These are phyloP conservation scores for Pseudococcus longispinus DNA, from an alignment of 2,888 invertebrate species.

Conservation along the genomic window DNA sequence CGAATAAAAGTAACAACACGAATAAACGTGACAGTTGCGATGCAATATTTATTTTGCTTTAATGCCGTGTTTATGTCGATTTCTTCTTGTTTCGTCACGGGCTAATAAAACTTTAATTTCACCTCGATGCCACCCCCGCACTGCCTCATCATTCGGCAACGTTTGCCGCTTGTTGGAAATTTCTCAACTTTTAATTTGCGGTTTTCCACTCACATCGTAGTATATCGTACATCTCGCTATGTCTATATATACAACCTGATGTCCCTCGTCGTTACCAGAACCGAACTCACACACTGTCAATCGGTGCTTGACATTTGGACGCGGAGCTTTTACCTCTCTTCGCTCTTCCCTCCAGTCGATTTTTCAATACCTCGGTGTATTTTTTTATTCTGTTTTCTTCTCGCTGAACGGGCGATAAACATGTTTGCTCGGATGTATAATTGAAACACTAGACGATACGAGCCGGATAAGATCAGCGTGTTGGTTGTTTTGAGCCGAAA, in stretches of 20 bases:
- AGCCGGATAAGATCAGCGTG: not conserved
- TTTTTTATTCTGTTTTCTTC: not conserved
- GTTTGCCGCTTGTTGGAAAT: not conserved
- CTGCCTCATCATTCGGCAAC: no score
- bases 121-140: not conserved
- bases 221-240: no score
- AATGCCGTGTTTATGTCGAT: conserved; percentile 48
- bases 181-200: conserved; percentile 55
- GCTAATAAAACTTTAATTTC: conserved; percentile 47
- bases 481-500: not conserved
- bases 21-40: conserved; percentile 54
- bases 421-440: not conserved
- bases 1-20: conserved; percentile 33
- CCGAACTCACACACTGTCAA: not conserved
- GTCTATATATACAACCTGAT: no score
- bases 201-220: not conserved
- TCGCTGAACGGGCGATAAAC: not conserved
- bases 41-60: conserved; percentile 54
- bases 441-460: not conserved
- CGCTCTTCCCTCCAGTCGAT: not conserved
- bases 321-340: not conserved
- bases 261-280: not conserved
- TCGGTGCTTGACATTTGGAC: conserved; percentile 25
- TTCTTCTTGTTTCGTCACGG: conserved; percentile 41
- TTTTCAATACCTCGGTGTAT: no score